Conservation (phyloP, 2,113 vertebrate species). For the Phoxinus phoxinus region DNA sequence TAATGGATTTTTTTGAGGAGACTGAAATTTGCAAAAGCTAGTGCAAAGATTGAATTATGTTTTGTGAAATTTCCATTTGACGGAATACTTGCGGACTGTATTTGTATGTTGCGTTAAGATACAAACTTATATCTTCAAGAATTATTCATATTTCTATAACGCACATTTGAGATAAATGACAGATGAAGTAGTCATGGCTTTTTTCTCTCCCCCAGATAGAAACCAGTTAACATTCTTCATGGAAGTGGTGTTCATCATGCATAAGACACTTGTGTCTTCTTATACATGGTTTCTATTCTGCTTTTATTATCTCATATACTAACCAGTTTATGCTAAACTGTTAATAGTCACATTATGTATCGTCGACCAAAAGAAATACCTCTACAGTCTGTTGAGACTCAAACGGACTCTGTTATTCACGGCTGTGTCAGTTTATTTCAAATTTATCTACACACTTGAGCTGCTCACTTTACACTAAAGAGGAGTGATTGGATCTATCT, state of each 20-base stretch:
- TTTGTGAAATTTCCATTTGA: neutral
- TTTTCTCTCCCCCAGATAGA: neutral
- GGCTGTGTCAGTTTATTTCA: conserved; percentile 47
- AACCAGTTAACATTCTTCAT: conserved; percentile 13
- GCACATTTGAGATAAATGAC: conserved; percentile 16
- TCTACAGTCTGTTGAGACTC: conserved; percentile 64
- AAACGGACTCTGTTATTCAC: neutral
- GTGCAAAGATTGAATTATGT: neutral
- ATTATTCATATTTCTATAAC: neutral
- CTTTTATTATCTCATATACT: conserved; percentile 33
- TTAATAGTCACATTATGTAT: conserved; percentile 55
- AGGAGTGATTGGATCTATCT: conserved; percentile 28
- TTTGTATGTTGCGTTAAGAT: conserved; percentile 4
- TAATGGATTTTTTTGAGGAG: neutral
- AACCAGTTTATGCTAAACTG: conserved; percentile 23
- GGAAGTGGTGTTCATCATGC: neutral
- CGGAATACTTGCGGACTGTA: neutral
- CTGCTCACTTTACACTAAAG: conserved; percentile 38
- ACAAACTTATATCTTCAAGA: neutral
- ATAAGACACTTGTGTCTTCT: too few species aligned
- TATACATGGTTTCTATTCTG: neutral
- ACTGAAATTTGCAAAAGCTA: neutral
- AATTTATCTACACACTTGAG: conserved; percentile 19
- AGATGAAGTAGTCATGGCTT: conserved; percentile 29
- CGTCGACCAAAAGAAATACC: conserved; percentile 72